phyloP scores from a whole-genome alignment of 1,140 invertebrate species.

The Mya arenaria region DNA sequence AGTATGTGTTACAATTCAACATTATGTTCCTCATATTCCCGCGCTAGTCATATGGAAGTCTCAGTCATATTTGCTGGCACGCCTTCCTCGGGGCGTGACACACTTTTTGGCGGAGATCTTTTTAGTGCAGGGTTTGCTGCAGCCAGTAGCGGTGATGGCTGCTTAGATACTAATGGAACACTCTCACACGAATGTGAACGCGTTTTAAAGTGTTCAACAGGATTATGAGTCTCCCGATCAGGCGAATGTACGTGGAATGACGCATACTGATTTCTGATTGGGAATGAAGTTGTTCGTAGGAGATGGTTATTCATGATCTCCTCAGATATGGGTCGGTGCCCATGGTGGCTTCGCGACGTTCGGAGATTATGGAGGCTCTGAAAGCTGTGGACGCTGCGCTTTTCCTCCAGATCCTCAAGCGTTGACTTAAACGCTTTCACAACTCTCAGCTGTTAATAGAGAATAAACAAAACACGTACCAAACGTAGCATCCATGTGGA shows the following conservation, averaged over 20 bases:
- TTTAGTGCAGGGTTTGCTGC: constrained; percentile 71
- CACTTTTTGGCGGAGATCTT: constrained; percentile 69
- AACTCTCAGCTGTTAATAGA: constrained; percentile 95
- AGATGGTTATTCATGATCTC: constrained; percentile 65
- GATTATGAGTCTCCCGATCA: constrained; percentile 34
- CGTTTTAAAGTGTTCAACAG: constrained; percentile 64
- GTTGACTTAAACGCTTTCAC: constrained; percentile 99
- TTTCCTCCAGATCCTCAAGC: constrained; percentile 99
- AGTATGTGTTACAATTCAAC: too few relatives aligned
- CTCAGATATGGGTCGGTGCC: constrained; percentile 89
- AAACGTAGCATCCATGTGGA: too few relatives aligned
- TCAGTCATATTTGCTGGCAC: constrained; percentile 66
- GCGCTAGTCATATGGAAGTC: constrained; percentile 70
- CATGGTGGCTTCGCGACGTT: constrained; percentile 91
- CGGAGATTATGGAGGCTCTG: constrained; percentile 97
- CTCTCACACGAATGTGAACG: constrained; percentile 78
- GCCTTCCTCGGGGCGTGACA: constrained; percentile 66
- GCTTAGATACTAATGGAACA: constrained; percentile 75
- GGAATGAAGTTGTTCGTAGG: constrained; percentile 53
- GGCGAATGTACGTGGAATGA: constrained; percentile 46
- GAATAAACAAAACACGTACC: constrained; percentile 41
- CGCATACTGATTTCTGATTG: constrained; percentile 49
- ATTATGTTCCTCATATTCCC: too few relatives aligned
- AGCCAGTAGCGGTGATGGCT: constrained; percentile 69
- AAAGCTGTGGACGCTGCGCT: constrained; percentile 96